Conservation (phyloP, 1,140 invertebrate species). For the Gonatopus flavifemur region DNA sequence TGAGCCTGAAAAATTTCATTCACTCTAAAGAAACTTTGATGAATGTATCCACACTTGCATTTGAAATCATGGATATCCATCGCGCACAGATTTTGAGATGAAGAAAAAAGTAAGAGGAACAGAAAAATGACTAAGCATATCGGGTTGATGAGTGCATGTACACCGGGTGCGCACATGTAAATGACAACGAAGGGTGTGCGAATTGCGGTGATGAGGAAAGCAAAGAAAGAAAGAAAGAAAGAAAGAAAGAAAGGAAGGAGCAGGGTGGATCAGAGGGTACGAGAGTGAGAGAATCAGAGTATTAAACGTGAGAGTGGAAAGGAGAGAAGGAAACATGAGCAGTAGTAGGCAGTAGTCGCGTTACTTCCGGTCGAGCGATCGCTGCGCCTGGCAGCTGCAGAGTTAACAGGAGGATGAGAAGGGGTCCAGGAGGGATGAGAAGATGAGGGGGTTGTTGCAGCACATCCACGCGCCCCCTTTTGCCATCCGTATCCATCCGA, state of each 20-base stretch:
- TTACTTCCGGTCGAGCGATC: slow-evolving; percentile 57
- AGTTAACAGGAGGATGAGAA: slow-evolving; percentile 50
- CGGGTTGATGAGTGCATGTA: not conserved
- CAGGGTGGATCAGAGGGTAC: too few relatives aligned
- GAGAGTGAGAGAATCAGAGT: slow-evolving; percentile 20
- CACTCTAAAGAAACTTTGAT: too few relatives aligned
- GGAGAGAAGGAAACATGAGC: slow-evolving; percentile 38
- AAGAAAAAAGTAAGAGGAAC: not conserved
- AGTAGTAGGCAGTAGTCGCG: slow-evolving; percentile 57
- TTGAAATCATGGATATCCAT: too few relatives aligned
- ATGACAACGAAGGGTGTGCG: too few relatives aligned
- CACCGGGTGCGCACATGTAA: not conserved
- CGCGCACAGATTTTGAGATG: too few relatives aligned
- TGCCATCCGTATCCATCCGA: slow-evolving; percentile 20
- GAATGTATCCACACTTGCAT: too few relatives aligned
- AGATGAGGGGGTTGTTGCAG: slow-evolving; percentile 29
- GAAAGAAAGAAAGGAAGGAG: not conserved
- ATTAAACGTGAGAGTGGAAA: slow-evolving; percentile 17
- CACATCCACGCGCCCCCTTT: slow-evolving; percentile 43
- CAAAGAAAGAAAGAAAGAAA: not conserved
- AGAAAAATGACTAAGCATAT: not conserved
- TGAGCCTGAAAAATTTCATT: too few relatives aligned
- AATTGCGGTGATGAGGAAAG: too few relatives aligned
- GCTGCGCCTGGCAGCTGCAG: slow-evolving; percentile 58
- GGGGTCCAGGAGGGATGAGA: slow-evolving; percentile 16